Base-by-base conservation (phyloP, 2,113 vertebrate genomes). In the Anarrhichthys ocellatus region DNA sequence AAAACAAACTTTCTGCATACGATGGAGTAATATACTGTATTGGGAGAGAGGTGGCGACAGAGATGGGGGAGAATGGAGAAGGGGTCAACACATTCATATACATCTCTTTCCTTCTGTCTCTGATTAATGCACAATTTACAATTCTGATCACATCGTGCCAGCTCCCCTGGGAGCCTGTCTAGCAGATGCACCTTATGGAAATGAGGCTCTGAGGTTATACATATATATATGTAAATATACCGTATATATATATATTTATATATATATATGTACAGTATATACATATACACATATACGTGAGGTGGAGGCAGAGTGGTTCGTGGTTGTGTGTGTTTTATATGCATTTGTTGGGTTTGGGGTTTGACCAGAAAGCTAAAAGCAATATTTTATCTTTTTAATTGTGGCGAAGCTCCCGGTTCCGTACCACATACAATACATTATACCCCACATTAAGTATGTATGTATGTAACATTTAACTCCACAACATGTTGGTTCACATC, bases 111-210 rank as follows among this genome's bases (percentile, higher is more conserved):
- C 36, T 58, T 66, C 73, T 68, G 74, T 82, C 82, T 84, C 59
- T 87, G 84, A 91, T 91, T 91, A 77, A 92, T 90, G 88, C 88
- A 85, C 78, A 87, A 59, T 88, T 73, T 72, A 78, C 76, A 86
- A 88, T 86, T 88, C 52, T 84, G 59, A 89, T 87, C 76, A 75
- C 62, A 86, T 52, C 6, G 15, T 75, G 71, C 67, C 59, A 54
- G 44, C 79, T 84, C 90, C 80, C 88, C 54, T 18, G 88, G 86
- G 87, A 90, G 73, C 66, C 74, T 69, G 73, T 86, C 79, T 81
- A 81, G 74, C 76, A 89, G 85, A 92, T 87, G 87, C 83, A 83
- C 88, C 78, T 76, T 80, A 92, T 94, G 87, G 71, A 92, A 92
- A 93, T 87, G 20, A 87, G 65, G 80, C 63, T 88, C 79, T 89